Evolutionary conservation across 2,797 vertebrate species (phyloP).

Genomic region (Arnoldichthys spilopterus): DNA sequence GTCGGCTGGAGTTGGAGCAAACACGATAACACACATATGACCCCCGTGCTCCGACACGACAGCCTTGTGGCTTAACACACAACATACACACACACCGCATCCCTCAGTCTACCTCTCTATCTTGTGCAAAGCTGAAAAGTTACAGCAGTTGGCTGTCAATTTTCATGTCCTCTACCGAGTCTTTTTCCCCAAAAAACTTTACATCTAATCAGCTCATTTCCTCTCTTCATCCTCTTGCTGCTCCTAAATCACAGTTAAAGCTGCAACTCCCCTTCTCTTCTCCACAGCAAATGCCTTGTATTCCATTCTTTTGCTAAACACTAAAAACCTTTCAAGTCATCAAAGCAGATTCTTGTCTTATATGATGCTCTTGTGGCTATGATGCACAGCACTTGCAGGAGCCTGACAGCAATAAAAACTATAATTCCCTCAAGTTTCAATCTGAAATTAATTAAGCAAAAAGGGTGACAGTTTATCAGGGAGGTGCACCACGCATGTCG

Average conservation of each 20-base stretch:
- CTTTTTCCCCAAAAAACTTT: background rate
- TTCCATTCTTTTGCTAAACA: constrained; percentile 18
- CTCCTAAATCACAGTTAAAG: background rate
- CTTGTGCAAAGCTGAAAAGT: constrained; percentile 3
- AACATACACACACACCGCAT: background rate
- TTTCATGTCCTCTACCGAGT: constrained; percentile 5
- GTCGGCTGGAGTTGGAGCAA: constrained; percentile 56
- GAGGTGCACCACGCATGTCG: constrained; percentile 62
- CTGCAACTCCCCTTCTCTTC: background rate
- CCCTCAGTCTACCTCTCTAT: background rate
- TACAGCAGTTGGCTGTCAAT: constrained; percentile 25
- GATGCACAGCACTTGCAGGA: background rate
- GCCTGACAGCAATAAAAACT: background rate
- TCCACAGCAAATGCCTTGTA: background rate
- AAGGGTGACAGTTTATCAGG: constrained; percentile 68
- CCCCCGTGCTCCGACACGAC: constrained; percentile 27
- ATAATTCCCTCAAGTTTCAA: constrained; percentile 12
- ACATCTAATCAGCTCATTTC: background rate
- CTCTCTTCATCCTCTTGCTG: background rate
- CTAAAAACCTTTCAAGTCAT: constrained; percentile 19
- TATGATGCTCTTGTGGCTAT: background rate
- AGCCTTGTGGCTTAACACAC: constrained; percentile 32
- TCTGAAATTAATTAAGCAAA: constrained; percentile 55
- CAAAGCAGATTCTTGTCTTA: constrained; percentile 9
- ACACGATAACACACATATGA: constrained; percentile 52